Evolutionary conservation across 30 jellyfish, hydroid and myxozoan species (phyloP), one percentile per base, ranked within the genome.

Genomic region (Sanderia malayensis): DNA sequence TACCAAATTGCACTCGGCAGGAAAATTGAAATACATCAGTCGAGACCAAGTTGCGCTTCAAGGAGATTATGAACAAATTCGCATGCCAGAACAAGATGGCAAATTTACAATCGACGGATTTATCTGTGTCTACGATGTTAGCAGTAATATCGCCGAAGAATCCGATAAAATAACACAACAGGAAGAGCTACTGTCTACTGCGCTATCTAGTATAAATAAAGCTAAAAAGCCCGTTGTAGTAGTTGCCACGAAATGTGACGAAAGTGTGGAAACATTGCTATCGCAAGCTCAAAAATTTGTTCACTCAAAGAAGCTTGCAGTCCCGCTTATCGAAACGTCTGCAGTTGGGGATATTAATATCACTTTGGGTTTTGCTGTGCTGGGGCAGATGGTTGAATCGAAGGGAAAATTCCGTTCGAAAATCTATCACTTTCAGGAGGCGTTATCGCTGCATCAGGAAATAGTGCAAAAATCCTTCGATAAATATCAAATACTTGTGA

Each of bases 231-330:
- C 99, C 0, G 95, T 82, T 29, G 85, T 94, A 31, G 87, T 94
- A 21, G 99, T 88, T 30, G 99, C 99, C 2, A 81, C 99, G 45
- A 94, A 94, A 82, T 94, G 99, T 83, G 99, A 94, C 58, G 87
- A 79, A 52, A 61, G 77, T 31, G 86, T 61, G 63, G 95, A 87
- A 29, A 71, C 58, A 26, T 29, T 86, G 24, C 49, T 93, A n/a
- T 67, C 89, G 59, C 90, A 84, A 70, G 99, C 99, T 19, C 96
- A 93, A n/a, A 76, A 84, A 26, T 93, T 93, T 71, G 99, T 93
- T 20, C 93, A 80, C 81, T 66, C 86, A 41, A 79, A 70, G 62
- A 93, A 93, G 69, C 44, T 93, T 24, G 34, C 84, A 4, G 82
- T 61, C 28, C 99, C 96, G 23, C 65, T 93, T 80, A 82, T 93